Percentiles rank a stretch among this genome's conserved stretches.
These are phyloP conservation scores for Struthidea cinerea DNA, from an alignment of 2,113 vertebrate species.

Conservation along the genomic window DNA sequence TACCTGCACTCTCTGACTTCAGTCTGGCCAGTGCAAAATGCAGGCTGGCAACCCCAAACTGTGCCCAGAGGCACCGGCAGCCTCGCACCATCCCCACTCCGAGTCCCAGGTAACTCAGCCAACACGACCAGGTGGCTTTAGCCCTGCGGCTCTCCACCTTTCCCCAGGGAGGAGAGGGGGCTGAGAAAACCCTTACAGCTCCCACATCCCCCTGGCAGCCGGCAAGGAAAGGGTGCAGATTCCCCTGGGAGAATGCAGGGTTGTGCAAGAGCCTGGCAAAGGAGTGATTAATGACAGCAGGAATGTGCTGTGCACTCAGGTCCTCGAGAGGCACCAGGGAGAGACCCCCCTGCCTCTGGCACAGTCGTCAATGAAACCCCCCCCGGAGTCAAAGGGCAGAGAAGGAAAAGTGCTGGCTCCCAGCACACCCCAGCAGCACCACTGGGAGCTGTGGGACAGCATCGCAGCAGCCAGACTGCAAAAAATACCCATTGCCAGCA, in stretches of 20 bases:
- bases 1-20: not conserved
- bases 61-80: not conserved
- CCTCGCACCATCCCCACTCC: rapidly evolving
- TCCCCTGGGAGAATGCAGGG: not conserved
- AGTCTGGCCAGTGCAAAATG: not conserved
- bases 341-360: not conserved
- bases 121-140: rapidly evolving
- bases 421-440: not conserved
- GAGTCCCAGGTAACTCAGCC: not conserved
- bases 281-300: not conserved
- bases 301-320: not conserved
- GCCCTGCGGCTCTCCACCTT: not conserved
- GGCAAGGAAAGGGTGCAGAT: not conserved
- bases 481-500: not conserved
- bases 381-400: not conserved
- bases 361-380: rapidly evolving
- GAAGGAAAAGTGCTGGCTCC: not conserved
- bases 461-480: not conserved
- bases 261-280: not conserved
- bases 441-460: not conserved
- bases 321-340: not conserved
- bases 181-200: not conserved
- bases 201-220: rapidly evolving
- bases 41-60: not conserved
- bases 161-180: too few species aligned